Evolutionary conservation across 2,797 vertebrate genomes (phyloP).

Genomic region (Spinus pinus): DNA sequence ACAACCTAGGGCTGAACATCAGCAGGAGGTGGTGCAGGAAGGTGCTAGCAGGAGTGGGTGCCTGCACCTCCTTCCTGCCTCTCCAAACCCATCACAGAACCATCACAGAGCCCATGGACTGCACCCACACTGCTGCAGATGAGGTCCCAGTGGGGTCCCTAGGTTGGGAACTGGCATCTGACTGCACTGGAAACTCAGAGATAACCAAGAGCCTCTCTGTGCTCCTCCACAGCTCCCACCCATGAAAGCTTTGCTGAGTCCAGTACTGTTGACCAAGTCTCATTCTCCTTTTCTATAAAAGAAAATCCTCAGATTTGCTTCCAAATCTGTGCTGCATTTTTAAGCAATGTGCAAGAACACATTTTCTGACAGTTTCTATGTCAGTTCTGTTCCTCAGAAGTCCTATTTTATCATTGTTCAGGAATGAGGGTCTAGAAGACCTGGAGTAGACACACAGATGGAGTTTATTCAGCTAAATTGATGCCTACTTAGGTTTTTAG

Average conservation of each 20-base stretch:
- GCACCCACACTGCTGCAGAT: too few species aligned
- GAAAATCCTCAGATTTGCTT: not conserved
- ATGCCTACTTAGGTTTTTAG: not conserved
- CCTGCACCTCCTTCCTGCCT: not conserved
- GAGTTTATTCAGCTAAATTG: not conserved
- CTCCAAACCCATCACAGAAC: not conserved
- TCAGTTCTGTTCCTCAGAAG: not conserved
- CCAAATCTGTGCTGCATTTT: not conserved
- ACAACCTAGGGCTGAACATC: fast-evolving
- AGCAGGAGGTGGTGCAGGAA: not conserved
- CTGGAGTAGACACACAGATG: not conserved
- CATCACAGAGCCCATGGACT: not conserved
- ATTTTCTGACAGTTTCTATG: not conserved
- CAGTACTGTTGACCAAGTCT: not conserved
- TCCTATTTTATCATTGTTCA: not conserved
- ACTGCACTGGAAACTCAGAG: not conserved
- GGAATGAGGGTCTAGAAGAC: not conserved
- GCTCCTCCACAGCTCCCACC: not conserved
- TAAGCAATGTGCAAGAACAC: not conserved
- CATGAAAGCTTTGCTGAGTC: not conserved
- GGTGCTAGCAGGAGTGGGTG: not conserved
- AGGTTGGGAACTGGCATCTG: not conserved
- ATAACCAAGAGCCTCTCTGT: not conserved
- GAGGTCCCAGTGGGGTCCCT: fast-evolving
- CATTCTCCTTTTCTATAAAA: not conserved